Base-by-base conservation (phyloP, 1,140 invertebrate species). In the Zaprionus tsacasi region DNA sequence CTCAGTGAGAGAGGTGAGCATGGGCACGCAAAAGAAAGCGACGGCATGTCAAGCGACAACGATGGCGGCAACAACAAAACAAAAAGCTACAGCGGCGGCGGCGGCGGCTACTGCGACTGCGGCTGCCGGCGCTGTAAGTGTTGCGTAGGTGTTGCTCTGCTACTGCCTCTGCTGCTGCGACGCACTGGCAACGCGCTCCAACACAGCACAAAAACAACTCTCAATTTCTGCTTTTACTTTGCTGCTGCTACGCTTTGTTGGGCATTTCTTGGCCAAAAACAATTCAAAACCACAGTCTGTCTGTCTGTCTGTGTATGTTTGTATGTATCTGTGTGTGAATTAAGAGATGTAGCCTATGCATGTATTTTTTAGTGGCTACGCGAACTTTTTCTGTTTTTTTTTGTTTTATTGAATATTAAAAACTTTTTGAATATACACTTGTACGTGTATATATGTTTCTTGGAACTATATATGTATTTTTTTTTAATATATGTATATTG, bases 181-280 rank as follows among this genome's bases (percentile, higher is more conserved):
- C 59, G 54, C 58, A 55, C 67, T 66, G 12, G 55, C 58, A 58
- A 57, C 65, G 70, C 55, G 61, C 76, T 55, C 78, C 61, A 61
- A 67, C 59, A 67, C 59, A 30, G 6, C 27, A 64, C 63, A 76
- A 70, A 75, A 87, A 79, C 80, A 87, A 87, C 83, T 87, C 83
- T 87, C 83, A 87, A 70, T 87, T 87, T 87, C 83, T 80, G 83
- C 76, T 87, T 87, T 87, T 87, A 83, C 80, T 82, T 77, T 77
- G 81, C 72, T 63, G 54, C 54, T 58, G 70, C 65, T 73, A 73
- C 70, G 83, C 83, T 81, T 87, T 73, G 70, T 64, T 82, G 65
- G 54, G 60, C 70, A 81, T 81, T 81, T 79, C 79, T 76, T 73
- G 67, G 55, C 64, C 76, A 71, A 71, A 70, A 68, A 38, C n/a